phyloP scores from a whole-genome alignment of 64 coral and sea anemone genomes.

The Montipora foliosa region DNA sequence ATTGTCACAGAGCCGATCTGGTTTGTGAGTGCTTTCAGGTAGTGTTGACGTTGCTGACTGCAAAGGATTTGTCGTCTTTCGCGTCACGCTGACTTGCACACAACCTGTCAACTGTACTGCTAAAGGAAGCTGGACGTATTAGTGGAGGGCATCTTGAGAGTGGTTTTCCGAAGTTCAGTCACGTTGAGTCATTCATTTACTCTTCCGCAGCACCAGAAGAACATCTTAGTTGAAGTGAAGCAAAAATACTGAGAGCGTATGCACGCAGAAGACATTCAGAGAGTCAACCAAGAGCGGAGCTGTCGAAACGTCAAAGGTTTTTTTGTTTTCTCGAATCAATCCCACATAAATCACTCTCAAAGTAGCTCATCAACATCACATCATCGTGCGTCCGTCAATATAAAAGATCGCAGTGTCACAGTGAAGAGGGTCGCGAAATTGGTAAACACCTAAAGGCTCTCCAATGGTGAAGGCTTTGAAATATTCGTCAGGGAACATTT shows the following conservation, averaged over 20 bases:
- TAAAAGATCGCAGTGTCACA: not conserved
- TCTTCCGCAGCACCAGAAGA: constrained; percentile 10
- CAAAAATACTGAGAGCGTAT: too few relatives aligned
- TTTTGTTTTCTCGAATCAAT: constrained; percentile 10
- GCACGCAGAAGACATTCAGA: not conserved
- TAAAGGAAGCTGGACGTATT: not conserved
- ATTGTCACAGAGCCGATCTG: constrained; percentile 21
- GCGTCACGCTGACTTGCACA: not conserved
- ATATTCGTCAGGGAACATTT: not conserved
- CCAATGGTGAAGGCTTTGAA: not conserved
- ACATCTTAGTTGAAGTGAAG: not conserved
- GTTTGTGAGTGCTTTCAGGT: constrained; percentile 8
- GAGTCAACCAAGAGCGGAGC: not conserved
- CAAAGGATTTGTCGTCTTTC: not conserved
- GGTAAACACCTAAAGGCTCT: constrained; percentile 5
- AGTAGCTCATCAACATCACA: constrained; percentile 23
- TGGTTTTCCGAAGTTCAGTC: not conserved
- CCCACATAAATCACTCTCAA: constrained; percentile 8
- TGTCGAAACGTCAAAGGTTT: constrained; percentile 15
- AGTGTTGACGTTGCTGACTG: not conserved
- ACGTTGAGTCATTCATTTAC: constrained; percentile 9
- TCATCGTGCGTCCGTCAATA: not conserved
- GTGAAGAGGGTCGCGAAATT: constrained; percentile 30
- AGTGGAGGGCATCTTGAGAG: not conserved
- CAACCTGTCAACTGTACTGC: not conserved